Evolutionary conservation across 2,888 invertebrate genomes (phyloP).

Genomic region (Nysson spinosus): DNA sequence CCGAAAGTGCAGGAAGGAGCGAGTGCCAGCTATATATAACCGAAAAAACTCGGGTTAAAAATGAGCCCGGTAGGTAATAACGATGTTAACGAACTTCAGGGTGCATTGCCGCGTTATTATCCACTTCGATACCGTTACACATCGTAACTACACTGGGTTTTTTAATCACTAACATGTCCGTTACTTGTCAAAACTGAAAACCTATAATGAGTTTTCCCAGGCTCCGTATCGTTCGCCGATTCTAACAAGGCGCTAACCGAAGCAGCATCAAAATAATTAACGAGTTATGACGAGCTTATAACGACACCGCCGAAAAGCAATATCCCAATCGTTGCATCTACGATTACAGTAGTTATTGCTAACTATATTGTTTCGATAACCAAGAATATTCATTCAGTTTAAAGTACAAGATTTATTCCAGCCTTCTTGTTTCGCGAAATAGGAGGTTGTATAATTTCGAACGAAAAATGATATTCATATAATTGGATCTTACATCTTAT

Average conservation of each 20-base stretch:
- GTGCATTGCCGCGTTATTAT: slow-evolving; percentile 29
- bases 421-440: slow-evolving; percentile 10
- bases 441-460: slow-evolving; percentile 19
- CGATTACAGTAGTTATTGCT: too few species aligned
- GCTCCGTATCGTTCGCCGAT: slow-evolving; percentile 28
- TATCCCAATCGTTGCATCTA: slow-evolving; percentile 17
- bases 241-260: slow-evolving; percentile 51
- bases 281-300: slow-evolving; percentile 58
- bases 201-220: slow-evolving; percentile 53
- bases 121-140: slow-evolving; percentile 28
- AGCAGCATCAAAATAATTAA: slow-evolving; percentile 58
- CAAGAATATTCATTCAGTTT: not conserved
- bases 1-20: slow-evolving; percentile 33
- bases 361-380: too few species aligned
- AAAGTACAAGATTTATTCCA: slow-evolving; percentile 18
- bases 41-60: slow-evolving; percentile 34
- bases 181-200: slow-evolving; percentile 51
- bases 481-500: too few species aligned
- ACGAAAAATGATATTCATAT: too few species aligned
- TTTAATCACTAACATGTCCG: slow-evolving; percentile 51
- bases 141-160: slow-evolving; percentile 12
- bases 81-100: slow-evolving; percentile 47
- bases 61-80: slow-evolving; percentile 29
- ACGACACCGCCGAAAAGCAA: slow-evolving; percentile 46
- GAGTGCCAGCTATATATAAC: not conserved